Base-by-base conservation (phyloP, 1,140 invertebrate species). In the Nomia melanderi region DNA sequence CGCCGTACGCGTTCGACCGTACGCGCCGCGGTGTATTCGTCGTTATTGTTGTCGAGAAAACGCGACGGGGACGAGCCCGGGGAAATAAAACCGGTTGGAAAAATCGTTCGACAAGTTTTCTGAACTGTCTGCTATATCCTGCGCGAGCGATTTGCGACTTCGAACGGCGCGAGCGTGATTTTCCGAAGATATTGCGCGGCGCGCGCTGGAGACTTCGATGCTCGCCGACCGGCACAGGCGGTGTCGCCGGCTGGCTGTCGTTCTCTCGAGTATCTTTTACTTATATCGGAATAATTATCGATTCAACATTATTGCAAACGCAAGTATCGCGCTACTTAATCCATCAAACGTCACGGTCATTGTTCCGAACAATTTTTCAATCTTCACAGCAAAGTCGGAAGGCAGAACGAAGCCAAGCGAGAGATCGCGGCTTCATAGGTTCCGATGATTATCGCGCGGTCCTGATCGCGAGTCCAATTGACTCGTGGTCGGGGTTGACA, bases 21-120 rank as follows among this genome's bases (percentile, higher is more conserved):
- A 57, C 71, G 72, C 73, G 31, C 23, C 27, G 54, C 23, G 41
- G 54, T n/a, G 78, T 66, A 76, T 82, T 81, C 78, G 85, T 86
- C 79, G 63, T 85, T 81, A 88, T 89, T 88, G 86, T 88, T 78
- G 50, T 53, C 36, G 41, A 50, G 41, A 23, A 59, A 69, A 59
- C 41, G 50, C 47, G 4, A 0, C 8, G 5, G 31, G 12, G 72
- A 75, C 63, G 72, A 57, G 39, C 39, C 20, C 3, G n/a, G 44
- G 29, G 12, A 57, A 57, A 54, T 39, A 23, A 20, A 54, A 75
- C 27, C 12, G 29, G 11, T 14, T 20, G 4, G 20, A 59, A 76
- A 20, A 47, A 20, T 69, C 1, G 12, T 25, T 6, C 7, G 7
- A 1, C 0, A 1, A 1, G 1, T 17, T 69, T 39, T 17, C 29